Conservation (phyloP, 2,797 vertebrate species). For the Aselliscus stoliczkanus region DNA sequence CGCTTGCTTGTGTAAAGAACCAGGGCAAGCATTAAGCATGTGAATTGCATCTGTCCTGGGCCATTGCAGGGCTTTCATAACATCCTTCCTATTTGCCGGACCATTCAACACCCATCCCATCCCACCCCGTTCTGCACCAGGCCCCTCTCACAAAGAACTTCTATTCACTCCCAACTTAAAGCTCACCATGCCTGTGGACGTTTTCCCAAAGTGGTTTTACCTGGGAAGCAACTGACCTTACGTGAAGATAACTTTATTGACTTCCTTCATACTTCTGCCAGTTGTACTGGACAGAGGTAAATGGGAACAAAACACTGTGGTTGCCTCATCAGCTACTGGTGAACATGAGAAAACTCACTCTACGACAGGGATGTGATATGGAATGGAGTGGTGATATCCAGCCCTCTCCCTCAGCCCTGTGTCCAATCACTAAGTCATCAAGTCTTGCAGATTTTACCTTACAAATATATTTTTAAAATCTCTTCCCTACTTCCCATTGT, state of each 20-base stretch:
- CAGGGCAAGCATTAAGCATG: rapidly evolving
- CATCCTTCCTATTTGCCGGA: neutral
- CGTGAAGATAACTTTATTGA: neutral
- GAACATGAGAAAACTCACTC: neutral
- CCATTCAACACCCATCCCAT: neutral
- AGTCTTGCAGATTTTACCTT: neutral
- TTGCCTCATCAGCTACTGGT: neutral
- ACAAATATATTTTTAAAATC: neutral
- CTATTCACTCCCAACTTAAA: neutral
- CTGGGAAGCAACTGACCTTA: neutral
- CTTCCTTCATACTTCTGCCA: neutral
- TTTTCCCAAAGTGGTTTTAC: neutral
- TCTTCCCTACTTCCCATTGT: neutral
- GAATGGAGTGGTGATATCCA: neutral
- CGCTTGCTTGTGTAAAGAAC: neutral
- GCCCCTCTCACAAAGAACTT: neutral
- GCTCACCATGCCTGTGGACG: neutral
- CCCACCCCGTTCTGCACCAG: neutral
- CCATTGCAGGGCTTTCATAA: neutral
- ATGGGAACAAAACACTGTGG: neutral
- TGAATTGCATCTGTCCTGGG: neutral
- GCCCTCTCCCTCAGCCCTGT: neutral
- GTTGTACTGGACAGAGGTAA: neutral
- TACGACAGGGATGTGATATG: neutral
- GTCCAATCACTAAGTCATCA: neutral